Conservation (phyloP, 2,797 vertebrate genomes). For the Spinus olivaceus region DNA sequence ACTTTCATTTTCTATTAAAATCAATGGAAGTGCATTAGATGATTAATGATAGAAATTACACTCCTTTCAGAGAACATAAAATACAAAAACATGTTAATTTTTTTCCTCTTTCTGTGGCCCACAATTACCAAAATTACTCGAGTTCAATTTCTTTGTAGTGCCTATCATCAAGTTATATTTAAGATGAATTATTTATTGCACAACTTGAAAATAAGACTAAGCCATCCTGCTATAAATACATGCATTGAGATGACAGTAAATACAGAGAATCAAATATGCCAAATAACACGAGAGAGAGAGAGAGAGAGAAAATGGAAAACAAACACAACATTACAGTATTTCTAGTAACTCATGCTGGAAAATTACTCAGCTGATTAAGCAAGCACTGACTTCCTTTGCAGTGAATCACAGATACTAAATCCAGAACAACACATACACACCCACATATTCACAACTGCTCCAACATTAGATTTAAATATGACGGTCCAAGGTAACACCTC, state of each 20-base stretch:
- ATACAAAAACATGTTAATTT: conserved; percentile 12
- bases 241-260: background rate
- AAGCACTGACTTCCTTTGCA: background rate
- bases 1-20: conserved; percentile 51
- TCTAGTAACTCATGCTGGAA: background rate
- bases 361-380: background rate
- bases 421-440: background rate
- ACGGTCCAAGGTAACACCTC: background rate
- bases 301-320: conserved; percentile 16
- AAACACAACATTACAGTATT: background rate
- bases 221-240: background rate
- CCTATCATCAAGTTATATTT: conserved; percentile 23
- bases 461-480: background rate
- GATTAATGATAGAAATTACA: conserved; percentile 58
- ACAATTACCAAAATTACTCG: background rate
- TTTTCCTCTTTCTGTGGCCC: background rate
- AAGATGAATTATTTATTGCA: conserved; percentile 43
- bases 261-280: background rate
- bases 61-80: conserved; percentile 20
- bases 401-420: background rate
- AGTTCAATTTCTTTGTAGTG: conserved; percentile 33
- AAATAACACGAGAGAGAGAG: background rate
- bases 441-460: background rate
- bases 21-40: conserved; percentile 45
- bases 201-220: conserved; percentile 38